phyloP scores from a whole-genome alignment of 2,888 invertebrate genomes.

The Callosobruchus maculatus region DNA sequence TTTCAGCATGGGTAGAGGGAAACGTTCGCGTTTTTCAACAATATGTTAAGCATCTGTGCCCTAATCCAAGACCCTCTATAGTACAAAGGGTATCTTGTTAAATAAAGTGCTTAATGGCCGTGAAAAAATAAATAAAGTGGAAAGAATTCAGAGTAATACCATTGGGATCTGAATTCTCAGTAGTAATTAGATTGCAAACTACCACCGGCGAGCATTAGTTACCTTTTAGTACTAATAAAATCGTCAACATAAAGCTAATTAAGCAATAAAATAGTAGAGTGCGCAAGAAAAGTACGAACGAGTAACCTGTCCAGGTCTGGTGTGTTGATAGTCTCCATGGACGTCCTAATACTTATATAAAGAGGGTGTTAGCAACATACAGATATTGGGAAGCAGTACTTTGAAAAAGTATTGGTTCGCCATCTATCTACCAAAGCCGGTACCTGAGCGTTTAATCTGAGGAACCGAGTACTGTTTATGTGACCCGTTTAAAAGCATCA shows the following conservation, averaged over 20 bases:
- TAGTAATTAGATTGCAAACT: conserved; percentile 14
- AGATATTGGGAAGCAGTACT: too few relatives aligned
- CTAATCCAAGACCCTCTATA: neutral
- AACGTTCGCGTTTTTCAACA: too few relatives aligned
- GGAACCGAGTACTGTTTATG: too few relatives aligned
- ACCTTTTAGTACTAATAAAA: conserved; percentile 19
- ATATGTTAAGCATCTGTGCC: too few relatives aligned
- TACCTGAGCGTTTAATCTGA: too few relatives aligned
- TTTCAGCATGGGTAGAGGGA: too few relatives aligned
- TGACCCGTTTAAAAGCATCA: too few relatives aligned
- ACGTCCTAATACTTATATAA: too few relatives aligned
- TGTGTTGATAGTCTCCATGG: neutral
- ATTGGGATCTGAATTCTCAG: conserved; percentile 5
- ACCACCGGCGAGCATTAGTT: conserved; percentile 14
- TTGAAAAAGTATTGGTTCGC: too few relatives aligned
- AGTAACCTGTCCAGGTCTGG: neutral
- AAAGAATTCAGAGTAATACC: neutral
- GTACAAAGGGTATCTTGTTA: neutral
- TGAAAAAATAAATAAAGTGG: neutral
- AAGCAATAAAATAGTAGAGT: conserved; percentile 15
- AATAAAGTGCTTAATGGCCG: neutral
- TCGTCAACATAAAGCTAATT: conserved; percentile 17
- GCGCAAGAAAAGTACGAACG: neutral
- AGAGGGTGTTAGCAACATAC: too few relatives aligned
- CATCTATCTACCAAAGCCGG: too few relatives aligned